These are phyloP conservation scores for Gymnosoma rotundatum DNA, from an alignment of 2,888 invertebrate genomes.

Conservation along the genomic window DNA sequence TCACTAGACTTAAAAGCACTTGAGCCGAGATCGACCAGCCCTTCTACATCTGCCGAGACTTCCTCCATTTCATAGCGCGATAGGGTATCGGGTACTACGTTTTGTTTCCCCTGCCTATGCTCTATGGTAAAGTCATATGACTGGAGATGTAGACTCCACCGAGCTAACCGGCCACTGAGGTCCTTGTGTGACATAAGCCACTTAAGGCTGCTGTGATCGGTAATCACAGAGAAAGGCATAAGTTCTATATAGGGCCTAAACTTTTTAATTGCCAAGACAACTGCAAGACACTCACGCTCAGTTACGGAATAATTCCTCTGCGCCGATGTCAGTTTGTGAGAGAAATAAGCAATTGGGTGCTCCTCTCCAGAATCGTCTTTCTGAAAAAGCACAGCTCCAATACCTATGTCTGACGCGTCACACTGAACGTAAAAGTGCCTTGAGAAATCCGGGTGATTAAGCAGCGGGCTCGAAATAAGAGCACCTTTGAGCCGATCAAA, in stretches of 20 bases:
- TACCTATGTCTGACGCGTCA: background rate
- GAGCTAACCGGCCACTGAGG: background rate
- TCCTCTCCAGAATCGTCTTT: background rate
- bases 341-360: background rate
- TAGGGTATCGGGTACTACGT: background rate
- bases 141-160: background rate
- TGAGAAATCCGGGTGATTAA: background rate
- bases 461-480: background rate
- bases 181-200: conserved; percentile 4
- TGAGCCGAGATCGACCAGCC: background rate
- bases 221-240: no score
- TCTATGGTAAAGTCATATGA: background rate
- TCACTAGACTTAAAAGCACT: background rate
- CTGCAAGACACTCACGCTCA: background rate
- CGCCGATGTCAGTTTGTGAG: background rate
- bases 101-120: background rate
- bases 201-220: background rate
- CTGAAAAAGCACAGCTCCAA: conserved; percentile 2
- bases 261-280: background rate
- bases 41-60: background rate
- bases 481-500: background rate
- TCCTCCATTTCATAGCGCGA: background rate
- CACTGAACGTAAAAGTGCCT: conserved; percentile 7
- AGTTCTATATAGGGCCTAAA: conserved; percentile 1
- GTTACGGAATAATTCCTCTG: background rate